Conservation (phyloP, 2,888 invertebrate species). For the Amitus sp. region DNA sequence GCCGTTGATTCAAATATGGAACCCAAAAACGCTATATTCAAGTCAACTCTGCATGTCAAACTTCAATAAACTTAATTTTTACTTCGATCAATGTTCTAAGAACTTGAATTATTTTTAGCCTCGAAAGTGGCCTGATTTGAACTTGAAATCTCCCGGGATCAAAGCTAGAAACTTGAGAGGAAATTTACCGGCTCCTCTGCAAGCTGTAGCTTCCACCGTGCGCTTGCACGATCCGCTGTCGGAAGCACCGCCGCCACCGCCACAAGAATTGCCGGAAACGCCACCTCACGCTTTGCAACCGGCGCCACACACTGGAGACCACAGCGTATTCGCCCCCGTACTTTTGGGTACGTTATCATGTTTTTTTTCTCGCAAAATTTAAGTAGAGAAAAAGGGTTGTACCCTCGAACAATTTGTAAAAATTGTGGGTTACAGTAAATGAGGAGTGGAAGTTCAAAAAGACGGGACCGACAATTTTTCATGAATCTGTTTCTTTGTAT, state of each 20-base stretch:
- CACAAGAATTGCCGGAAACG: constrained; percentile 60
- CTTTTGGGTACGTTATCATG: constrained; percentile 53
- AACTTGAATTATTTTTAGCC: constrained; percentile 67
- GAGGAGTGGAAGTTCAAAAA: too few relatives aligned
- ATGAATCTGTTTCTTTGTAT: too few relatives aligned
- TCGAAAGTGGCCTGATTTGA: constrained; percentile 85
- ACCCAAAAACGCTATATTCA: too few relatives aligned
- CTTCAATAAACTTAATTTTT: too few relatives aligned
- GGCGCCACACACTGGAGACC: constrained; percentile 63
- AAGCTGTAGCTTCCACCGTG: constrained; percentile 64
- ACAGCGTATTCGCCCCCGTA: constrained; percentile 68
- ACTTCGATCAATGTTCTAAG: too few relatives aligned
- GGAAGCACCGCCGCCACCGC: constrained; percentile 53
- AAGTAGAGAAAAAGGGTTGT: not conserved
- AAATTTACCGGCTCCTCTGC: constrained; percentile 65
- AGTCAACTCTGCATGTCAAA: too few relatives aligned
- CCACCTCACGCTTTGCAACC: constrained; percentile 56
- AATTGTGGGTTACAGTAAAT: too few relatives aligned
- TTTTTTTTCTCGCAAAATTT: too few relatives aligned
- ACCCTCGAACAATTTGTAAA: not conserved
- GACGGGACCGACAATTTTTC: too few relatives aligned
- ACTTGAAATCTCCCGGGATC: constrained; percentile 89
- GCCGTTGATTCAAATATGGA: too few relatives aligned
- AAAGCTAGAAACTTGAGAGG: constrained; percentile 75
- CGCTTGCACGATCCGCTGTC: constrained; percentile 59